Conservation (phyloP, 2,797 vertebrate genomes). For the Syncerus caffer region DNA sequence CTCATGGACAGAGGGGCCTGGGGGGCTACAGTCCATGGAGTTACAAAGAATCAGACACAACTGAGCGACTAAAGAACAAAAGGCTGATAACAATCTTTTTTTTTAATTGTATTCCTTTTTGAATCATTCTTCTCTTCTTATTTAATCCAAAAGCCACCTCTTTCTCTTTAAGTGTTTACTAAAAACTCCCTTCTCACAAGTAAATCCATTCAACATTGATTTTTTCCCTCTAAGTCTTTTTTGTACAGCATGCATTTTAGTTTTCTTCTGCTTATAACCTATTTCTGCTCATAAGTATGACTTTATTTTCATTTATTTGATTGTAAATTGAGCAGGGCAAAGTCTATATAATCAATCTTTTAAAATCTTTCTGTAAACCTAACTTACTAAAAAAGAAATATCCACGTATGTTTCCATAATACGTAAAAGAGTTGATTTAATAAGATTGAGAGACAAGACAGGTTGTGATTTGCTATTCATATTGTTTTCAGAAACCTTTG, state of each 20-base stretch:
- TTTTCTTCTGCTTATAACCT: neutral
- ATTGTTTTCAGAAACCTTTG: neutral
- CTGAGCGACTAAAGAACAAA: neutral
- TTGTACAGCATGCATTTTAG: neutral
- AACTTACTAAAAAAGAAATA: neutral
- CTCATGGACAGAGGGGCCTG: neutral
- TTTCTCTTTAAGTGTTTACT: neutral
- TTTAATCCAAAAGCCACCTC: neutral
- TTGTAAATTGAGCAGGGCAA: neutral
- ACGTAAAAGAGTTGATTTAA: neutral
- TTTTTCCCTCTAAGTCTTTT: neutral
- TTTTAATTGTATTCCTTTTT: neutral
- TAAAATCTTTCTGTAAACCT: neutral
- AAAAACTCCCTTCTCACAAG: neutral
- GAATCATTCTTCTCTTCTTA: neutral
- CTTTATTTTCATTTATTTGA: neutral
- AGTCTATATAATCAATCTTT: neutral
- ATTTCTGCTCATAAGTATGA: neutral
- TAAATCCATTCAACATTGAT: neutral
- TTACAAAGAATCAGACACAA: neutral
- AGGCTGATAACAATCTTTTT: neutral
- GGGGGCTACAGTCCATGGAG: accelerated
- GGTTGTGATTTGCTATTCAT: neutral
- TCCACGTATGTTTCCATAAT: neutral
- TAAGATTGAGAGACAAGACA: neutral